phyloP scores from a whole-genome alignment of 2,888 invertebrate species.

The Hydriomena furcata region DNA sequence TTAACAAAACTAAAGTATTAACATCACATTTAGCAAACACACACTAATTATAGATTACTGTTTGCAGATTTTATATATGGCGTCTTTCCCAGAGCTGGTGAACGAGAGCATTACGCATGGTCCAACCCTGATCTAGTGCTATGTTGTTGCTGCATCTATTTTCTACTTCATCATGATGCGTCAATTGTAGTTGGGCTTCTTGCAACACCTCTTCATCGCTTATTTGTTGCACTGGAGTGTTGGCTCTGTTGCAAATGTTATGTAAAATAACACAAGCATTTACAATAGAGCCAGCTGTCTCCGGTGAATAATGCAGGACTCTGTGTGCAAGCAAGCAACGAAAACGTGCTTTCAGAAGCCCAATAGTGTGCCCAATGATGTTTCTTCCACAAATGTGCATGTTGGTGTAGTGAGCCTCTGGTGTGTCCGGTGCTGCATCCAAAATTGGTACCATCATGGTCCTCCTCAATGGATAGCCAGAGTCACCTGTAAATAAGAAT shows the following conservation, averaged over 20 bases:
- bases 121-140: background rate
- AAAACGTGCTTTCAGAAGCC: conserved; percentile 16
- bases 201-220: background rate
- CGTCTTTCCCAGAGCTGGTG: background rate
- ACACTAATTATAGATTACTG: too few species aligned
- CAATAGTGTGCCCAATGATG: conserved; percentile 17
- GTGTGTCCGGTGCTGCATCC: background rate
- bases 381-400: conserved; percentile 8
- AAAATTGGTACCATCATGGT: background rate
- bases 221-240: background rate
- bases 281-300: conserved; percentile 15
- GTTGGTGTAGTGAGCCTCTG: background rate
- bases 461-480: conserved; percentile 1
- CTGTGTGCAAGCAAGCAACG: conserved; percentile 14
- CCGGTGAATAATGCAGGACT: conserved; percentile 18
- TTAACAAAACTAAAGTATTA: too few species aligned
- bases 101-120: background rate
- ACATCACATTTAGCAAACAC: too few species aligned
- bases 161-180: background rate
- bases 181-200: background rate
- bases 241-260: conserved; percentile 16
- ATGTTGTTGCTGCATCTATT: conserved; percentile 1
- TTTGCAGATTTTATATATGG: too few species aligned
- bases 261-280: conserved; percentile 17
- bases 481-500: background rate